These are phyloP conservation scores for Drosophila testacea DNA, from an alignment of 2,888 invertebrate genomes.

Conservation along the genomic window DNA sequence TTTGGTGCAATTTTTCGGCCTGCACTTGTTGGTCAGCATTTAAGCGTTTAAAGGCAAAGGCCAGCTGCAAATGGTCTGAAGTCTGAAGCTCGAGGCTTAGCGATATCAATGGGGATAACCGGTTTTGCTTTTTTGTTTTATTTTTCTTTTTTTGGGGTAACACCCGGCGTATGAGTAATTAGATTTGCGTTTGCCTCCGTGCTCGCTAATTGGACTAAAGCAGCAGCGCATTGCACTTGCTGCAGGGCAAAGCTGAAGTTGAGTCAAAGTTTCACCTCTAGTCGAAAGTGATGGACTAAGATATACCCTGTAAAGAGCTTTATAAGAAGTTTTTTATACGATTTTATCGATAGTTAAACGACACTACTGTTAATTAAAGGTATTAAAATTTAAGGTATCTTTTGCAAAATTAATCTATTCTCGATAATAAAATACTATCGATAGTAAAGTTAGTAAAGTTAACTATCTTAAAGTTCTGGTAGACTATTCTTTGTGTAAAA, in stretches of 20 bases:
- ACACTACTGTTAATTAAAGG: no score
- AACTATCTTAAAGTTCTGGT: no score
- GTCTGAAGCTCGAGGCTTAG: not conserved
- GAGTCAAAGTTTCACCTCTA: not conserved
- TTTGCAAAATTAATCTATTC: no score
- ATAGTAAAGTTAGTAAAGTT: no score
- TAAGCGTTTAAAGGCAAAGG: conserved; percentile 15
- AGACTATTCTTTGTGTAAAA: no score
- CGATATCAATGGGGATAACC: conserved; percentile 21
- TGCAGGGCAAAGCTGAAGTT: not conserved
- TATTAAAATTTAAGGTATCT: no score
- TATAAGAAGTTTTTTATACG: no score
- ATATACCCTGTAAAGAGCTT: not conserved
- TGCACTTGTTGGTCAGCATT: conserved; percentile 31
- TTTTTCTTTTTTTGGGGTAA: conserved; percentile 6
- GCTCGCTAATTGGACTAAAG: conserved; percentile 65
- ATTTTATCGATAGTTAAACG: no score
- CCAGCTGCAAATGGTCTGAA: conserved; percentile 15
- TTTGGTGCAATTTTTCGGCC: conserved; percentile 23
- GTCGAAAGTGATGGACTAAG: not conserved
- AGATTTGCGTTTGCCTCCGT: conserved; percentile 53
- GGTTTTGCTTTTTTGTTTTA: conserved; percentile 4
- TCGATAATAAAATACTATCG: no score
- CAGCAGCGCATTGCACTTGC: conserved; percentile 21
- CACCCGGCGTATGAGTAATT: conserved; percentile 72